Evolutionary conservation across 2,888 invertebrate genomes (phyloP).

Genomic region (Drosophila stalkeri): DNA sequence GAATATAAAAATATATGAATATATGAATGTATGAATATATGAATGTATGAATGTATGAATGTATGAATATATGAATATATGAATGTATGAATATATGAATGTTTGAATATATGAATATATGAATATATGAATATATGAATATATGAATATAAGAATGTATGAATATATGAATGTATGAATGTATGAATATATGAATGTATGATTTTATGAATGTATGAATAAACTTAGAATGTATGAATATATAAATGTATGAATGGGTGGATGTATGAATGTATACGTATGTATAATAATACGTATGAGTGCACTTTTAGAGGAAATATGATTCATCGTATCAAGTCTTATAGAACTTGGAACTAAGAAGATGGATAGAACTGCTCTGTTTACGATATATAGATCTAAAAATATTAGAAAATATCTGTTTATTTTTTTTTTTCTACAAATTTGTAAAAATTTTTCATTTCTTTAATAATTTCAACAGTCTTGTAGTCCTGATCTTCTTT

Average conservation of each 20-base stretch:
- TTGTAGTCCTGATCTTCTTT: no score
- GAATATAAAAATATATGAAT: neutral
- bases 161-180: neutral
- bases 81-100: no score
- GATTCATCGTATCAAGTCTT: no score
- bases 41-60: neutral
- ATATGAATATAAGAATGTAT: neutral
- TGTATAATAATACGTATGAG: neutral
- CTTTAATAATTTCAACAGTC: no score
- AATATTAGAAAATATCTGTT: neutral
- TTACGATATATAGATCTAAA: neutral
- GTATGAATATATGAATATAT: neutral
- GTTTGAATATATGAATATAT: neutral
- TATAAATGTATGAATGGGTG: neutral
- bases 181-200: neutral
- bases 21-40: neutral
- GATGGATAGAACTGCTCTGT: neutral
- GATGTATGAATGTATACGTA: neutral
- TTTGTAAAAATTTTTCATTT: no score
- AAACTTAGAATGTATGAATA: neutral
- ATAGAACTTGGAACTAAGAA: no score
- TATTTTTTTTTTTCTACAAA: no score
- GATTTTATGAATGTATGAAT: neutral
- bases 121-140: neutral
- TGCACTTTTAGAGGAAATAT: no score